Percentiles rank a stretch among this genome's conserved stretches.
These are phyloP conservation scores for Acanthosoma haemorrhoidale DNA, from an alignment of 2,888 invertebrate species.

Conservation along the genomic window DNA sequence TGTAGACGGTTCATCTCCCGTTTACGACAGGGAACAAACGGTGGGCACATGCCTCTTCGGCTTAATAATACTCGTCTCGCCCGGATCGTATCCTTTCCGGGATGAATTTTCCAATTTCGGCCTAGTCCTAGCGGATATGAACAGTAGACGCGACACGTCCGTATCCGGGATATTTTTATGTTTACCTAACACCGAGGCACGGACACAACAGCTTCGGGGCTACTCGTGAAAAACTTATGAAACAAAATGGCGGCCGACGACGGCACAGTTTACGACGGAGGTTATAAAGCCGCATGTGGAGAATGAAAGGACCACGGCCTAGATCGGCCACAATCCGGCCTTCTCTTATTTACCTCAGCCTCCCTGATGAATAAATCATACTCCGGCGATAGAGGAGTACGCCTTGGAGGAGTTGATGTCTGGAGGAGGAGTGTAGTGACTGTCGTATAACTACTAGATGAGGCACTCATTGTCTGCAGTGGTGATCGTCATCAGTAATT, in stretches of 20 bases:
- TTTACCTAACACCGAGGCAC: no score
- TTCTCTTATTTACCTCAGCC: not conserved
- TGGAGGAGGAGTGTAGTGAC: not conserved
- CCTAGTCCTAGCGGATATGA: constrained; percentile 15
- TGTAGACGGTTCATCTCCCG: no score
- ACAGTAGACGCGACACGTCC: not conserved
- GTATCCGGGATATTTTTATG: constrained; percentile 25
- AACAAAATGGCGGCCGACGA: constrained; percentile 33
- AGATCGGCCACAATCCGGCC: constrained; percentile 9
- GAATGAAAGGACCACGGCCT: constrained; percentile 17
- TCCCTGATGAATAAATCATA: constrained; percentile 1
- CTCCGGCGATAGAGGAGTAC: not conserved
- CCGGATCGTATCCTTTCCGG: not conserved
- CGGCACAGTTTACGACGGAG: constrained; percentile 34
- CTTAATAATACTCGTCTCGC: not conserved
- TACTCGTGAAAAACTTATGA: constrained; percentile 37
- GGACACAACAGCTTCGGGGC: not conserved
- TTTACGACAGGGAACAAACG: not conserved
- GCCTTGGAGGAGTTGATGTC: not conserved
- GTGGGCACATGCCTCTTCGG: no score
- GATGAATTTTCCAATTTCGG: not conserved
- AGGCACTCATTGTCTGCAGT: not conserved
- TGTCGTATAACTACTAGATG: not conserved
- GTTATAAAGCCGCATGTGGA: constrained; percentile 30
- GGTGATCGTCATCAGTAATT: no score